Evolutionary conservation across 2,797 vertebrate species (phyloP).

Genomic region (Acipenser transmontanus): DNA sequence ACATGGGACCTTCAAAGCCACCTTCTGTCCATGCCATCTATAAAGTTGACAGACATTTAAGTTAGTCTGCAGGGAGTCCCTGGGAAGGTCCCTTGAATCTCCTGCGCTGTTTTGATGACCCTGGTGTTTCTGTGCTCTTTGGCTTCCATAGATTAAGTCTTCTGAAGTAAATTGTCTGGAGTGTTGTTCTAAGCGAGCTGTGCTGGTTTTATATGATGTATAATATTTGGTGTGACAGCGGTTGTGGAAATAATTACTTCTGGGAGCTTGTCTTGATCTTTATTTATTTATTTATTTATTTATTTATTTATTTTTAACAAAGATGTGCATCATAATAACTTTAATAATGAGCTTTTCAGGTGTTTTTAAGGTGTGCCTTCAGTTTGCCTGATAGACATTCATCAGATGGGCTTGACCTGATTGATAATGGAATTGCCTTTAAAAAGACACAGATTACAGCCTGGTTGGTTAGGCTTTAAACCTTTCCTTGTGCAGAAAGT

Average conservation of each 20-base stretch:
- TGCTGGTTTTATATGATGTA: not conserved
- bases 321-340: too few relatives aligned
- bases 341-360: too few relatives aligned
- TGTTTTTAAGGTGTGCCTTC: too few relatives aligned
- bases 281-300: not conserved
- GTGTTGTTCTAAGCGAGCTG: not conserved
- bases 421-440: too few relatives aligned
- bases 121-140: not conserved
- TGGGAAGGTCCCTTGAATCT: slow-evolving; percentile 7
- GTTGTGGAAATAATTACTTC: not conserved
- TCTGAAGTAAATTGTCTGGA: slow-evolving; percentile 1
- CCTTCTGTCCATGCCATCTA: slow-evolving; percentile 9
- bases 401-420: too few relatives aligned
- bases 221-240: not conserved
- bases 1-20: slow-evolving; percentile 15
- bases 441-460: too few relatives aligned
- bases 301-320: too few relatives aligned
- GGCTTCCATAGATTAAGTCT: not conserved
- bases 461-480: too few relatives aligned
- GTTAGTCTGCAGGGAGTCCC: slow-evolving; percentile 5
- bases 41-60: slow-evolving; percentile 20
- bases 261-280: not conserved
- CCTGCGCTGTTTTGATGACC: slow-evolving; percentile 19
- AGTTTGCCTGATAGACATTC: too few relatives aligned
- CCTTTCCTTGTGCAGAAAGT: too few relatives aligned